Base-by-base conservation (phyloP, 1,140 invertebrate genomes). In the Halotydeus destructor region DNA sequence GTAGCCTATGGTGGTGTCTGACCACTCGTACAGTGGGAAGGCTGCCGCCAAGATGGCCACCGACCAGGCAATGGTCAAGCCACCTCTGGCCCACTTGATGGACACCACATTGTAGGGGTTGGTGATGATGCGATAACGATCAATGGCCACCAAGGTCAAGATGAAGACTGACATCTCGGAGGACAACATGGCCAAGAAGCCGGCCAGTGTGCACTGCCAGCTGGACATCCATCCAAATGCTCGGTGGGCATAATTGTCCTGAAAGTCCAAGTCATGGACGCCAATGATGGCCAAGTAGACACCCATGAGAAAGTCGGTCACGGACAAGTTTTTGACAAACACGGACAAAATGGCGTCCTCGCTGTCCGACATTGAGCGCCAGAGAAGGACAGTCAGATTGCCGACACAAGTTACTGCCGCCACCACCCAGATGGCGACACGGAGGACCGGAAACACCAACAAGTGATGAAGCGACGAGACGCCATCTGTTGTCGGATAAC, bases 301-400 rank as follows among this genome's bases (percentile, higher is more conserved):
- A 1, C 76, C 78, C 74, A 81, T 80, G 22, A 81, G 54, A 47
- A 78, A 62, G 57, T 82, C 78, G 12, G 78, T 72, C 23, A 72
- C 66, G 73, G 28, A 21, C 26, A 81, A 60, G 58, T 79, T 79
- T 38, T 69, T 67, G 38, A 81, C 72, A 23, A 79, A 64, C 33
- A 66, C 51, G 5, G 61, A 62, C 23, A 61, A 52, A 22, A 63
- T 55, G 34, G 54, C 50, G 44, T 62, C 62, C 36, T 59, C 56
- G 57, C 33, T 54, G 6, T 63, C 64, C 9, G 68, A 64, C 1
- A 69, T 61, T 33, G 71, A 66, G 49, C 78, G 61, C 42, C 71
- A 71, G 56, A 69, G 70, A 11, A 80, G 55, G 1, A 81, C 77
- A 14, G 76, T 50, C 1, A 64, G 50, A 52, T 81, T 81, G 12